Base-by-base conservation (phyloP, 2,888 invertebrate species). In the Eremobia ochroleuca region DNA sequence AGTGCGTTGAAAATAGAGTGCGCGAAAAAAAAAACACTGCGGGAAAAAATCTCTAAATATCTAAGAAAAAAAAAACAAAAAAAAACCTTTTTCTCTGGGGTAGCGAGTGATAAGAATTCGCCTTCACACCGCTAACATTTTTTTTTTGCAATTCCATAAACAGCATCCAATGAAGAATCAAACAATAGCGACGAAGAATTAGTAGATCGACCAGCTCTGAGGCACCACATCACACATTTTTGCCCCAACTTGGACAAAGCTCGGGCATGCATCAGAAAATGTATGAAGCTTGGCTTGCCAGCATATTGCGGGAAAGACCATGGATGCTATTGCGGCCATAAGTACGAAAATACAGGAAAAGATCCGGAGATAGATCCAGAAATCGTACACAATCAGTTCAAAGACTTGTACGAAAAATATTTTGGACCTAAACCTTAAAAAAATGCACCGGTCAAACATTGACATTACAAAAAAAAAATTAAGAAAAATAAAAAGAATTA, bases 231-330 rank as follows among this genome's bases (percentile, higher is more conserved):
- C 4, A 95, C 96, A 0, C 96, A 97, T 77, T 96, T 96, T 84
- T 96, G 96, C 49, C 94, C 95, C 0, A 91, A 94, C 72, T 83
- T 96, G 0, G 89, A 93, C 0, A 59, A 85, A 13, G 96, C 96
- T 0, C 90, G 94, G 34, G 2, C 67, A 3, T 97, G 96, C 62
- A 96, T 97, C n/a, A 87, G 87, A 34, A 92, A 85, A 31, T 97
- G 96, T 68, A 92, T 94, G 92, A 71, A 86, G 31, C 21, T 79
- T 2, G 94, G 94, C 0, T 93, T 94, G 69, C 94, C 96, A 34
- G 96, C 96, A 0, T 97, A 96, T 78, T 97, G 96, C 58, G 96
- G 96, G 0, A 96, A 96, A 78, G 96, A 96, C 77, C 96, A 96
- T 73, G 82, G 88, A 0, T 97, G 96, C 55, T 96, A 96, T 80